Percentiles rank a stretch among this genome's conserved stretches.
Conservation (phyloP, 2,113 vertebrate species). For the Myiopsitta monachus region DNA sequence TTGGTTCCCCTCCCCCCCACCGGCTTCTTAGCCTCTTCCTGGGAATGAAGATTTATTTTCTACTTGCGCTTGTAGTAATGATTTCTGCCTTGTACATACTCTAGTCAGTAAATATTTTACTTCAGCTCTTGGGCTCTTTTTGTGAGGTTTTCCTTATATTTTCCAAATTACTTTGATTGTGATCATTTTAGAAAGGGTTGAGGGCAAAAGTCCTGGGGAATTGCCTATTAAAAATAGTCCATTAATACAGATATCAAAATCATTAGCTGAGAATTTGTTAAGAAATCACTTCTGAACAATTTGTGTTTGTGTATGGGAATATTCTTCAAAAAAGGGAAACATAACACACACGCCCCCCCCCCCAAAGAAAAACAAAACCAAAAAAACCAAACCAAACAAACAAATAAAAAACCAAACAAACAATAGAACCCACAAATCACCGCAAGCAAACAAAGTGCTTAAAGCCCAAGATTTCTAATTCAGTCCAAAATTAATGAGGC, state of each 20-base stretch:
- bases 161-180: not conserved
- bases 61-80: not conserved
- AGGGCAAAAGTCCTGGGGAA: not conserved
- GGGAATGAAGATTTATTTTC: slow-evolving; percentile 10
- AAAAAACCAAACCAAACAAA: not conserved
- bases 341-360: not conserved
- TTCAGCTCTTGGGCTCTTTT: not conserved
- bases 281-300: not conserved
- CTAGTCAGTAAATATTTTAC: not conserved
- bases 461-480: not conserved
- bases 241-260: not conserved
- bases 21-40: not conserved
- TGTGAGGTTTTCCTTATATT: not conserved
- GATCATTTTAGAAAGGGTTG: not conserved
- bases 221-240: not conserved
- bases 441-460: not conserved
- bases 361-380: not conserved
- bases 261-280: not conserved
- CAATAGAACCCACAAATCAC: fast-evolving
- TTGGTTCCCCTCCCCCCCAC: not conserved
- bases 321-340: not conserved
- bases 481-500: not conserved
- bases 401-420: not conserved
- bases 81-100: not conserved
- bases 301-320: not conserved